Evolutionary conservation across 92 coral and sea anemone genomes (phyloP).

Genomic region (Meandrina meandrites): DNA sequence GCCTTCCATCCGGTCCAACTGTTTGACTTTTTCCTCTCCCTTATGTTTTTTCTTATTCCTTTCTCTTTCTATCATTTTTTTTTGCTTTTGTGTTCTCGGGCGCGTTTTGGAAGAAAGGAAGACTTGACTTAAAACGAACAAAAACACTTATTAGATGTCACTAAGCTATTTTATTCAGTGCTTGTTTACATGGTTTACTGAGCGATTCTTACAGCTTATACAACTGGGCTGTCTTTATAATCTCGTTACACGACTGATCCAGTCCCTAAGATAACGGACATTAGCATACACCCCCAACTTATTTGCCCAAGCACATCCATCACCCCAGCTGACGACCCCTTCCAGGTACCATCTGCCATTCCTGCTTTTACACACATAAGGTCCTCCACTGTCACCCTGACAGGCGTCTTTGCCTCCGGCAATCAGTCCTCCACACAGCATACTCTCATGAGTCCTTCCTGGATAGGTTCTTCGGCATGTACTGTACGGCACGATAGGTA

Average conservation of each 20-base stretch:
- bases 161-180: not conserved
- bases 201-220: not conserved
- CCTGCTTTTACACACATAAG: conserved; percentile 9
- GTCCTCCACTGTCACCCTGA: conserved; percentile 41
- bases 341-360: conserved; percentile 29
- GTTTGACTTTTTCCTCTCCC: no score
- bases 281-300: conserved; percentile 30
- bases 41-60: not conserved
- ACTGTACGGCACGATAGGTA: conserved; percentile 21
- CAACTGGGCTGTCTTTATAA: not conserved
- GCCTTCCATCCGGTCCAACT: no score
- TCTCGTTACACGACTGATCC: conserved; percentile 7
- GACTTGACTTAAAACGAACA: no score
- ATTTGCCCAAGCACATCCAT: conserved; percentile 33
- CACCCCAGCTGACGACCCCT: conserved; percentile 40
- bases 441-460: conserved; percentile 15
- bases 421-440: conserved; percentile 18
- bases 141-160: not conserved
- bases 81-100: not conserved
- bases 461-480: conserved; percentile 1
- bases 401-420: conserved; percentile 36
- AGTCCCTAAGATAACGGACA: conserved; percentile 23
- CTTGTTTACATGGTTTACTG: not conserved
- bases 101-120: no score
- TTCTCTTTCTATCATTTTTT: not conserved